Percentiles rank a stretch among this genome's conserved stretches.
Evolutionary conservation across 1,140 invertebrate genomes (phyloP).

Genomic region (Rhynchophorus ferrugineus): DNA sequence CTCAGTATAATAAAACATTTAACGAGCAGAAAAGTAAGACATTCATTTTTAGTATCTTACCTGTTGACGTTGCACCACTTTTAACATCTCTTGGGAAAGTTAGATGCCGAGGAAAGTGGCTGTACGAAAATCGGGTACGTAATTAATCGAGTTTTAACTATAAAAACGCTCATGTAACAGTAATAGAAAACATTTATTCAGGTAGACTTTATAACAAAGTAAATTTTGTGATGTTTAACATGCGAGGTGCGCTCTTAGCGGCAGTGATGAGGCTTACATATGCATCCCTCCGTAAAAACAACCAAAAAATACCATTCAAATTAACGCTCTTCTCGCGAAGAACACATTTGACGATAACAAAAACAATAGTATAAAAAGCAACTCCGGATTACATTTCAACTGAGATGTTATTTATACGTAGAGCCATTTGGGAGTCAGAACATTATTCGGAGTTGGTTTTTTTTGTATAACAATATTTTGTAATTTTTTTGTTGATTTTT

Average conservation of each 20-base stretch:
- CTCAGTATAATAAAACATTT: too few species aligned
- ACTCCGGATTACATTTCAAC: slow-evolving; percentile 9
- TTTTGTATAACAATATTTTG: slow-evolving; percentile 5
- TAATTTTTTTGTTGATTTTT: background rate
- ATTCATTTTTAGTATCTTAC: background rate
- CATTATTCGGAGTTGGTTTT: slow-evolving; percentile 16
- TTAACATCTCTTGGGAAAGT: background rate
- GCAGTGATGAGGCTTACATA: slow-evolving; percentile 37
- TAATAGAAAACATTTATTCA: slow-evolving; percentile 39
- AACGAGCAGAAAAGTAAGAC: background rate
- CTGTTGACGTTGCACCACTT: too few species aligned
- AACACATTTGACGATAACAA: too few species aligned
- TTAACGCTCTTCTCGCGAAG: too few species aligned
- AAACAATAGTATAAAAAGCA: slow-evolving; percentile 14
- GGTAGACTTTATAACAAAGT: slow-evolving; percentile 19
- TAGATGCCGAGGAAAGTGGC: too few species aligned
- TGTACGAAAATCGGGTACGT: too few species aligned
- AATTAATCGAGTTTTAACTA: too few species aligned
- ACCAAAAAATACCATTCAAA: background rate
- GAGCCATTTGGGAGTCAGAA: slow-evolving; percentile 25
- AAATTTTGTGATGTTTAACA: slow-evolving; percentile 29
- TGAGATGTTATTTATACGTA: slow-evolving; percentile 1
- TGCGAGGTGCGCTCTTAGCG: slow-evolving; percentile 34
- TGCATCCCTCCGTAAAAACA: background rate
- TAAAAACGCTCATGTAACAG: slow-evolving; percentile 14